phyloP scores from a whole-genome alignment of 2,888 invertebrate genomes.

The Apotomis turbidana region DNA sequence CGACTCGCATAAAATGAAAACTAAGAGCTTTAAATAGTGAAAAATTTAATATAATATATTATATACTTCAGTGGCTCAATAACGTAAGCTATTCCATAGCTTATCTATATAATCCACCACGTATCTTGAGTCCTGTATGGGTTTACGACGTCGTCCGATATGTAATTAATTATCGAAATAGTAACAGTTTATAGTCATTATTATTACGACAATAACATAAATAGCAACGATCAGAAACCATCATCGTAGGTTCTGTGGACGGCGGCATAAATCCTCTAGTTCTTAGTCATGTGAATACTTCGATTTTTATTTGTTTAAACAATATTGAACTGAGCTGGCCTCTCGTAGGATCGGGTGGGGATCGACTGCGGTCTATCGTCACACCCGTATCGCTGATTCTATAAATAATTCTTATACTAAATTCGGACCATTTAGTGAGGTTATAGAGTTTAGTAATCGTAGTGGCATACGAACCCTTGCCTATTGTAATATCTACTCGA shows the following conservation, averaged over 20 bases:
- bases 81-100: constrained; percentile 78
- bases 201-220: constrained; percentile 62
- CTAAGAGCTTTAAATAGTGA: constrained; percentile 85
- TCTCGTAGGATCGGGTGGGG: constrained; percentile 55
- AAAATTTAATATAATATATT: constrained; percentile 74
- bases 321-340: constrained; percentile 58
- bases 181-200: constrained; percentile 50
- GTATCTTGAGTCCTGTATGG: constrained; percentile 49
- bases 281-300: constrained; percentile 47
- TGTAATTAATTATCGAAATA: constrained; percentile 59
- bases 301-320: constrained; percentile 43
- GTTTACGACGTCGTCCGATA: constrained; percentile 70
- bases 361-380: constrained; percentile 52
- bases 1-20: constrained; percentile 77
- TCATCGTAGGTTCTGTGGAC: constrained; percentile 45
- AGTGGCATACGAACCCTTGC: constrained; percentile 58
- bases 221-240: constrained; percentile 42
- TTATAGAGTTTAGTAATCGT: constrained; percentile 62
- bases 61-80: constrained; percentile 82
- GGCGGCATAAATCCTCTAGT: constrained; percentile 57
- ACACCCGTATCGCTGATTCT: constrained; percentile 49
- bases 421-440: constrained; percentile 75
- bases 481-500: constrained; percentile 60
- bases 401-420: constrained; percentile 59
- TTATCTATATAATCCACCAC: constrained; percentile 69